phyloP scores from a whole-genome alignment of 2,113 vertebrate genomes.

The Nothobranchius furzeri region DNA sequence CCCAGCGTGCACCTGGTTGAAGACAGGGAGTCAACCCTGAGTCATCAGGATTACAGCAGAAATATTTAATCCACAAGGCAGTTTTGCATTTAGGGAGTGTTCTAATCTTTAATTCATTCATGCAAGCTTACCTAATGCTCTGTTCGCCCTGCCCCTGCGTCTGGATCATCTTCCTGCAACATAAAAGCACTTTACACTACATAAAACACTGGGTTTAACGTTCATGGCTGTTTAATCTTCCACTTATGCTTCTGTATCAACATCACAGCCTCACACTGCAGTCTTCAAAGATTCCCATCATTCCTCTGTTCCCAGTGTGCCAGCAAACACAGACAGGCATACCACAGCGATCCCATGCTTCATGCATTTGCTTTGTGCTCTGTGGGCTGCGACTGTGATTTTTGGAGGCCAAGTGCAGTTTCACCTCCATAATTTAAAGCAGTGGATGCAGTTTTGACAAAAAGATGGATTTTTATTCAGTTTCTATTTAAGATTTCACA shows the following conservation, averaged over 20 bases:
- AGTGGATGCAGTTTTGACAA: neutral
- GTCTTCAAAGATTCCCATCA: constrained; percentile 34
- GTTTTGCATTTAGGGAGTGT: constrained; percentile 7
- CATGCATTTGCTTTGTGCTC: constrained; percentile 44
- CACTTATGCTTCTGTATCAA: constrained; percentile 13
- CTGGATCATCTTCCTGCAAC: constrained; percentile 18
- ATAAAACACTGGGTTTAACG: constrained; percentile 12
- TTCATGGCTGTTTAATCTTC: constrained; percentile 4
- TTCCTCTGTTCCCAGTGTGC: constrained; percentile 34
- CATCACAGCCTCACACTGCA: neutral
- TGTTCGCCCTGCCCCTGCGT: constrained; percentile 13
- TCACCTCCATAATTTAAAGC: constrained; percentile 5
- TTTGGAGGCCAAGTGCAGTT: constrained; percentile 25
- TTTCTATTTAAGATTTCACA: too few relatives aligned
- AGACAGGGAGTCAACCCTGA: constrained; percentile 17
- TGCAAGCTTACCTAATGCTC: constrained; percentile 9
- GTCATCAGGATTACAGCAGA: neutral
- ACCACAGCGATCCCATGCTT: constrained; percentile 26
- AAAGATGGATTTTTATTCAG: too few relatives aligned
- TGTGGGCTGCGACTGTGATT: constrained; percentile 21
- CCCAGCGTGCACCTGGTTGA: neutral
- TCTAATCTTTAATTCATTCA: constrained; percentile 9
- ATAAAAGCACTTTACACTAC: constrained; percentile 22
- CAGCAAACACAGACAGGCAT: constrained; percentile 45
- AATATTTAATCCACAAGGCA: constrained; percentile 3